Percentiles rank a stretch among this genome's conserved stretches.
Evolutionary conservation across 2,888 invertebrate species (phyloP).

Genomic region (Linyphia triangularis): DNA sequence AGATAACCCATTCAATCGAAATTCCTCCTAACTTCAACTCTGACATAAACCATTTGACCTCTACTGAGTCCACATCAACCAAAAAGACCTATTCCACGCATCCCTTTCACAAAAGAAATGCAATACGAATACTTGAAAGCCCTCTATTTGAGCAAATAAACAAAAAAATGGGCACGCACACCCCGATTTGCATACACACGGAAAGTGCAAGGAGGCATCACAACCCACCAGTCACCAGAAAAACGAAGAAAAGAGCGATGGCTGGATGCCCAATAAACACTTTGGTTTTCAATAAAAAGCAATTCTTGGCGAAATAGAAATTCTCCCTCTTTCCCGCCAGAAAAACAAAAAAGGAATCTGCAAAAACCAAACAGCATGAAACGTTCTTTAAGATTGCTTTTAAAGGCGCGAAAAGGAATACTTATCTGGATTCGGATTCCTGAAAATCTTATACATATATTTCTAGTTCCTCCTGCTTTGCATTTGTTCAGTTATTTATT

Average conservation of each 20-base stretch:
- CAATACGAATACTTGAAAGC: conserved; percentile 72
- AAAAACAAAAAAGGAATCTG: conserved; percentile 56
- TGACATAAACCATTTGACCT: conserved; percentile 37
- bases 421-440: conserved; percentile 68
- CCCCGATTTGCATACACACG: conserved; percentile 63
- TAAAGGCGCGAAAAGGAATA: conserved; percentile 69
- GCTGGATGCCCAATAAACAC: conserved; percentile 75
- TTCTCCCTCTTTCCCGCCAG: conserved; percentile 10
- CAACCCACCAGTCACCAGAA: conserved; percentile 22
- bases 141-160: conserved; percentile 47
- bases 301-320: conserved; percentile 73
- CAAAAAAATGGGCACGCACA: conserved; percentile 30
- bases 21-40: neutral
- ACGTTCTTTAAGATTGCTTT: conserved; percentile 74
- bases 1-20: too few relatives aligned
- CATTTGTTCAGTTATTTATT: conserved; percentile 66
- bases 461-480: conserved; percentile 57
- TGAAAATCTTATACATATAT: conserved; percentile 62
- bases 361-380: conserved; percentile 71
- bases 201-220: conserved; percentile 9
- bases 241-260: conserved; percentile 55
- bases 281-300: conserved; percentile 75
- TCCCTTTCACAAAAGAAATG: conserved; percentile 64
- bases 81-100: conserved; percentile 53
- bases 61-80: neutral